phyloP scores from a whole-genome alignment of 64 coral and sea anemone species.

The Montipora efflorescens region DNA sequence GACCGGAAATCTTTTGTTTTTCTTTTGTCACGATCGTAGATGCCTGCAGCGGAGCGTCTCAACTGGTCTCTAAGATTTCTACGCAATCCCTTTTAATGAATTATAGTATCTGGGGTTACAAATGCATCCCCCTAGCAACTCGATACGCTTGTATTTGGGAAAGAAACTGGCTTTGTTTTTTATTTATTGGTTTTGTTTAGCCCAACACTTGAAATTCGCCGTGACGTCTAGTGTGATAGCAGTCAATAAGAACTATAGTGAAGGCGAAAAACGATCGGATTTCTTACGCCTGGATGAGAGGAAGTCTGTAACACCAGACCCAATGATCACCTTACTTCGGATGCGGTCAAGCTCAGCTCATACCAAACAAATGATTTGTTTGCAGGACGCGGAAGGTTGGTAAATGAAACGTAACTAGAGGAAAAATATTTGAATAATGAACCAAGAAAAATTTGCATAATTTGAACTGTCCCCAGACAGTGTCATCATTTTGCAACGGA shows the following conservation, averaged over 20 bases:
- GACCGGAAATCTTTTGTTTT: conserved; percentile 49
- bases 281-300: not conserved
- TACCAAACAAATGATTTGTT: not conserved
- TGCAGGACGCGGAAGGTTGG: not conserved
- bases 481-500: not conserved
- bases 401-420: not conserved
- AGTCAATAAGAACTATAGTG: not conserved
- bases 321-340: not conserved
- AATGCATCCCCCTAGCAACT: not conserved
- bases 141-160: not conserved
- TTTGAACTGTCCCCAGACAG: conserved; percentile 1
- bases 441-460: conserved; percentile 32
- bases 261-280: conserved; percentile 2
- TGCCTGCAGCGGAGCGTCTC: not conserved
- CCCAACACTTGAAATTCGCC: conserved; percentile 42
- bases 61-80: not conserved
- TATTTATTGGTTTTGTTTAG: conserved; percentile 36
- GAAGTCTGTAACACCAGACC: not conserved
- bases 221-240: conserved; percentile 9
- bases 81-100: not conserved
- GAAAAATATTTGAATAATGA: conserved; percentile 21
- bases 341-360: not conserved
- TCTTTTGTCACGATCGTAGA: not conserved
- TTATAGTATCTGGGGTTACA: not conserved
- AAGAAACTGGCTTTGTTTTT: conserved; percentile 37